Conservation (phyloP, 2,888 invertebrate genomes). For the Odontothrips loti region DNA sequence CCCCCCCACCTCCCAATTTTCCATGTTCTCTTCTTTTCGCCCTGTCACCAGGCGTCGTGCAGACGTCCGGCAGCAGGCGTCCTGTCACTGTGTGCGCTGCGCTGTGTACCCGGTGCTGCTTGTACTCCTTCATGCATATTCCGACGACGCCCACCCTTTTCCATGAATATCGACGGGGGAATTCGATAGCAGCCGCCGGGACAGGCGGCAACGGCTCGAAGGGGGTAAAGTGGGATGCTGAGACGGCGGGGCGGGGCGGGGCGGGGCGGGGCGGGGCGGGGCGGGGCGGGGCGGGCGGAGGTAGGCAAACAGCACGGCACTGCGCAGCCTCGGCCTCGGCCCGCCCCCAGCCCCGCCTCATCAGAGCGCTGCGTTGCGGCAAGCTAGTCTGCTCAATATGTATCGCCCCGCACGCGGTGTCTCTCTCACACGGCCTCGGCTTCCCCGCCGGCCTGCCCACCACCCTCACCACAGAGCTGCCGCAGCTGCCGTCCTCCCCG, state of each 20-base stretch:
- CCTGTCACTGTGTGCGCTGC: neutral
- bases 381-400: neutral
- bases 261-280: neutral
- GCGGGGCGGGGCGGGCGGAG: neutral
- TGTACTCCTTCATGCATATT: neutral
- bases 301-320: neutral
- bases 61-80: neutral
- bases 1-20: neutral
- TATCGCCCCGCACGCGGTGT: no score
- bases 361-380: neutral
- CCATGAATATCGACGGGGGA: conserved; percentile 7
- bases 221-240: no score
- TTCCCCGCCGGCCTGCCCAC: no score
- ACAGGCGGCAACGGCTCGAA: no score
- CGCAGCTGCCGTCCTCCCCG: no score
- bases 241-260: neutral
- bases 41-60: neutral
- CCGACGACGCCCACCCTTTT: conserved; percentile 5
- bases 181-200: neutral
- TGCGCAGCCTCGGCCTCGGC: neutral
- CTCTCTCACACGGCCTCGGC: no score
- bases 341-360: neutral
- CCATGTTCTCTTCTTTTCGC: neutral
- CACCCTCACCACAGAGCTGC: no score
- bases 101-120: neutral